Percentiles rank a stretch among this genome's conserved stretches.
Conservation (phyloP, 1,140 invertebrate species). For the Drosophila jambulina region DNA sequence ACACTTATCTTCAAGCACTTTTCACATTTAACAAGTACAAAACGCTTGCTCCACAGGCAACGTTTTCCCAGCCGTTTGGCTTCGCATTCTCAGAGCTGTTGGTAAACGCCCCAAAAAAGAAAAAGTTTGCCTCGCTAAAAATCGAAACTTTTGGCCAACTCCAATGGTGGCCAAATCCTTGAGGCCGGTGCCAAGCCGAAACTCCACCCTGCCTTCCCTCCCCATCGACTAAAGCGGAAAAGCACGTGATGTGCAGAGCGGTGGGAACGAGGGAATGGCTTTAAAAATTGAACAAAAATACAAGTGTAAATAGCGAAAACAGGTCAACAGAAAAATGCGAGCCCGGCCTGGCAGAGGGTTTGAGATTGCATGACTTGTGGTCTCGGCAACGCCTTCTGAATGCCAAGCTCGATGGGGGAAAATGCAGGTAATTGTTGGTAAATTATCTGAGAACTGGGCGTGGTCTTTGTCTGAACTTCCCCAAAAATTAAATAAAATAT, state of each 20-base stretch:
- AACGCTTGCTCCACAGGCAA: background rate
- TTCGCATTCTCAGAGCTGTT: slow-evolving; percentile 43
- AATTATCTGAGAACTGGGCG: slow-evolving; percentile 65
- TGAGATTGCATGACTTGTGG: slow-evolving; percentile 75
- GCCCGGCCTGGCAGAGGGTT: slow-evolving; percentile 22
- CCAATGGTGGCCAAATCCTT: slow-evolving; percentile 66
- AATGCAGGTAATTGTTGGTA: slow-evolving; percentile 63
- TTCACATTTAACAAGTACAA: slow-evolving; percentile 17
- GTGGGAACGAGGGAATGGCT: slow-evolving; percentile 15
- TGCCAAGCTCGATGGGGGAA: slow-evolving; percentile 7
- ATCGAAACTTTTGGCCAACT: slow-evolving; percentile 69
- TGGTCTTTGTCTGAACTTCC: slow-evolving; percentile 29
- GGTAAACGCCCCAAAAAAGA: slow-evolving; percentile 37
- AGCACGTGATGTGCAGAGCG: slow-evolving; percentile 56
- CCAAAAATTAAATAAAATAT: slow-evolving; percentile 4
- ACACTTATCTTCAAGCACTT: slow-evolving; percentile 2
- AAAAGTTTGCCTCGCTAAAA: slow-evolving; percentile 51
- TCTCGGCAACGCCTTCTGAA: slow-evolving; percentile 40
- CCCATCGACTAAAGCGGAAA: slow-evolving; percentile 11
- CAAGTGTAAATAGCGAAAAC: slow-evolving; percentile 69
- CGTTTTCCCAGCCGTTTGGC: slow-evolving; percentile 17
- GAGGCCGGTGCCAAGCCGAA: slow-evolving; percentile 52
- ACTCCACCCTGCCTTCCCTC: background rate
- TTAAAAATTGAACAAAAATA: slow-evolving; percentile 71
- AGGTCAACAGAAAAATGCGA: slow-evolving; percentile 66